These are phyloP conservation scores for Ahaetulla prasina DNA, from an alignment of 2,113 vertebrate genomes.

Conservation along the genomic window DNA sequence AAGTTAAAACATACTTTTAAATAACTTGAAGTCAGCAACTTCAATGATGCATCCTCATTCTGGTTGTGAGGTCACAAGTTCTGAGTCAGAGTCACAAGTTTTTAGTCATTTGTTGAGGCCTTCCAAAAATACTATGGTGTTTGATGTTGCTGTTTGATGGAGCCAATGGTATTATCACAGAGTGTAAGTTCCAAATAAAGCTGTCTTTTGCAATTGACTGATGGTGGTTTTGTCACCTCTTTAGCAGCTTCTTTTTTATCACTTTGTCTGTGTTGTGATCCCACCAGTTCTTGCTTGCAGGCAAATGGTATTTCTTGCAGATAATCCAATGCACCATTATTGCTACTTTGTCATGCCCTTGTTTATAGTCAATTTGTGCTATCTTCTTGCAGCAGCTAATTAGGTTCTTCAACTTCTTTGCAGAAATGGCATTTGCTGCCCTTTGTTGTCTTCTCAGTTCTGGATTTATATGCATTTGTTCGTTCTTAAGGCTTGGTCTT, in stretches of 20 bases:
- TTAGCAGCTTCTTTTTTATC: neutral
- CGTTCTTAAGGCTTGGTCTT: too few relatives aligned
- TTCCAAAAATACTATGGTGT: neutral
- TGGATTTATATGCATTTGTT: neutral
- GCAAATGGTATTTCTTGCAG: neutral
- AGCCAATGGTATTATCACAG: neutral
- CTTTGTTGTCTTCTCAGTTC: neutral
- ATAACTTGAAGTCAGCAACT: neutral
- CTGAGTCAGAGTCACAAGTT: neutral
- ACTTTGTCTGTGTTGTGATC: neutral
- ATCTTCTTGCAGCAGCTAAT: neutral
- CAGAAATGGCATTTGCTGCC: neutral
- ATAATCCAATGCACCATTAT: neutral
- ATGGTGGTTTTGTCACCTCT: neutral
- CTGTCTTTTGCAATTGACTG: neutral
- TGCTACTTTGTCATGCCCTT: neutral
- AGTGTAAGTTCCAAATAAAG: neutral
- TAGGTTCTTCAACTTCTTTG: neutral
- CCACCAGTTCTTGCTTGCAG: neutral
- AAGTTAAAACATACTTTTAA: neutral
- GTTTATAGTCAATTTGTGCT: neutral
- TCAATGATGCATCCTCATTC: neutral
- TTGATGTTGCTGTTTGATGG: neutral
- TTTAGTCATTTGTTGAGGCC: neutral
- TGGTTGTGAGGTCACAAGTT: neutral